Evolutionary conservation across 2,888 invertebrate species (phyloP).

Genomic region (Sinelater perroti): DNA sequence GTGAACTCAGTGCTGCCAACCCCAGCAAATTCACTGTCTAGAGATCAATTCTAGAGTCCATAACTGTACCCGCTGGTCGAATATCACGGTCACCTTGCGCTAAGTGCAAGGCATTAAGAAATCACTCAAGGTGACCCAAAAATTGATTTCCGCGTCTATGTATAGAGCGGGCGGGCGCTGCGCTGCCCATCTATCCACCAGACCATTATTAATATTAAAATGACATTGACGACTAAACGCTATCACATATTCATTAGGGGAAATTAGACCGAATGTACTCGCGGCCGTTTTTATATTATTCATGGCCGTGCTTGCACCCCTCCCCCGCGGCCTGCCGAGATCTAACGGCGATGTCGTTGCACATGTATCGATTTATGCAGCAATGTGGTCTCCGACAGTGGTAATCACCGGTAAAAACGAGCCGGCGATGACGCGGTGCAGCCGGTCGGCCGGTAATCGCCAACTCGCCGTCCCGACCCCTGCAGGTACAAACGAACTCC

Average conservation of each 20-base stretch:
- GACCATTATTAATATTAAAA: constrained; percentile 38
- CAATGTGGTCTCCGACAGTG: too few species aligned
- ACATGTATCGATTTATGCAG: too few species aligned
- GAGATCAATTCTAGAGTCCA: too few species aligned
- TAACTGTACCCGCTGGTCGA: constrained; percentile 15
- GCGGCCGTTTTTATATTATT: constrained; percentile 18
- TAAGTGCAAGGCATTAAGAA: constrained; percentile 27
- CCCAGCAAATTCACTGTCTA: too few species aligned
- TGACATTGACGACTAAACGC: constrained; percentile 34
- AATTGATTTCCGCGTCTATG: constrained; percentile 38
- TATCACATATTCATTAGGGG: constrained; percentile 29
- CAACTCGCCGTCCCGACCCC: too few species aligned
- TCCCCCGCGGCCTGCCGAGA: too few species aligned
- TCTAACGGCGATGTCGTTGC: too few species aligned
- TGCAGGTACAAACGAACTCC: too few species aligned
- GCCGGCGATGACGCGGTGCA: too few species aligned
- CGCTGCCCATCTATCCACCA: constrained; percentile 32
- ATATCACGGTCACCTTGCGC: constrained; percentile 32
- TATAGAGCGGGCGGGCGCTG: constrained; percentile 25
- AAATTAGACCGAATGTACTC: constrained; percentile 19
- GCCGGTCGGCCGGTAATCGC: too few species aligned
- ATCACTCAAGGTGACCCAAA: constrained; percentile 41
- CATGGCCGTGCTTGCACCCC: neutral
- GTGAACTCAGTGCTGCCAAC: too few species aligned
- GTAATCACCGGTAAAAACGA: too few species aligned